Percentiles rank a stretch among this genome's conserved stretches.
Conservation (phyloP, 2,888 invertebrate genomes). For the Linnaemya vulpina region DNA sequence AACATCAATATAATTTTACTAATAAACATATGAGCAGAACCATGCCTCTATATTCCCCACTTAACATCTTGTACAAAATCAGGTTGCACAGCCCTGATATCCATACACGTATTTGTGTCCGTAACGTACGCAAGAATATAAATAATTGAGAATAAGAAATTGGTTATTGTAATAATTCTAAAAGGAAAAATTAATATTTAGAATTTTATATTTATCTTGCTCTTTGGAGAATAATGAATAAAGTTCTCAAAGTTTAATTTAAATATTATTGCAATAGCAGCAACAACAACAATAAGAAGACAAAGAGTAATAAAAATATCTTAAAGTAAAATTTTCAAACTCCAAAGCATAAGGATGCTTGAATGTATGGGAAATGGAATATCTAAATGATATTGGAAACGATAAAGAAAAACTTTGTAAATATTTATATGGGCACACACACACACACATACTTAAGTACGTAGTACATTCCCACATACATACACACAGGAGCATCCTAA, state of each 20-base stretch:
- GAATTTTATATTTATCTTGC: constrained; percentile 66
- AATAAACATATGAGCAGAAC: no score
- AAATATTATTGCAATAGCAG: constrained; percentile 31
- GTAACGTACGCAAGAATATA: not conserved
- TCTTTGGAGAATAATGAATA: constrained; percentile 67
- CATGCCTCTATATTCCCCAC: no score
- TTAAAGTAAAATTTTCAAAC: constrained; percentile 30
- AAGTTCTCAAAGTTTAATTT: constrained; percentile 53
- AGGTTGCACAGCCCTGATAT: constrained; percentile 24
- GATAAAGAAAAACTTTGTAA: not conserved
- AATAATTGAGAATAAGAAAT: constrained; percentile 66
- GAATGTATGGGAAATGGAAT: not conserved
- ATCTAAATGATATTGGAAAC: not conserved
- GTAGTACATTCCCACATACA: no score
- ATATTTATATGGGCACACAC: no score
- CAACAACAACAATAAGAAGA: constrained; percentile 12
- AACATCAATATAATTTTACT: no score
- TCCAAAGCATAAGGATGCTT: constrained; percentile 26
- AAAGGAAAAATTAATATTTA: constrained; percentile 32
- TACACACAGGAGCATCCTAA: no score
- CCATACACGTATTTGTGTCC: not conserved
- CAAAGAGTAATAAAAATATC: constrained; percentile 22
- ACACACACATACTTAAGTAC: not conserved
- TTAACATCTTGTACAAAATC: not conserved
- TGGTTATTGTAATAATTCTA: constrained; percentile 59